Conservation (phyloP, 2,113 vertebrate genomes). For the Morone chrysops region DNA sequence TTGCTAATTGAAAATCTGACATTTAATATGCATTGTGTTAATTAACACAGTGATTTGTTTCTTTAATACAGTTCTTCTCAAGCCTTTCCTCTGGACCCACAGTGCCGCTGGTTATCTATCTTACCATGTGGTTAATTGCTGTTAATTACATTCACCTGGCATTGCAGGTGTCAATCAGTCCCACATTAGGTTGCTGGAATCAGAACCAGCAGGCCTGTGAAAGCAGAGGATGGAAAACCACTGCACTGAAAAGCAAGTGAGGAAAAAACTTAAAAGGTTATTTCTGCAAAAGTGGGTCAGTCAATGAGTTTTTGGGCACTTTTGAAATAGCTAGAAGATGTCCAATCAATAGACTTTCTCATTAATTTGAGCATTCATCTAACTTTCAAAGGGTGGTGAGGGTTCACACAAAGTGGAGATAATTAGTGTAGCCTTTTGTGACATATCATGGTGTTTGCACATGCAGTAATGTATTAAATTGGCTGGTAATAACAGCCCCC, state of each 20-base stretch:
- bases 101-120: conserved; percentile 32
- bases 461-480: conserved; percentile 49
- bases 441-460: conserved; percentile 58
- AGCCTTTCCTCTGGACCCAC: conserved; percentile 14
- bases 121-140: conserved; percentile 45
- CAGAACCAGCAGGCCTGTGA: conserved; percentile 9
- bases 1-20: conserved; percentile 48
- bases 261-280: conserved; percentile 2
- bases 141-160: conserved; percentile 50
- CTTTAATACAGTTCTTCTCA: conserved; percentile 20
- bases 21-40: conserved; percentile 48
- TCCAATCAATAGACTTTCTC: conserved; percentile 37
- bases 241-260: not conserved
- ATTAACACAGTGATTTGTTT: conserved; percentile 52
- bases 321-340: conserved; percentile 36
- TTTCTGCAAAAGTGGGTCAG: conserved; percentile 23
- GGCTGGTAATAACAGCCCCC: conserved; percentile 40
- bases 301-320: conserved; percentile 27
- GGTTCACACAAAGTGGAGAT: conserved; percentile 44
- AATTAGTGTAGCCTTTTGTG: conserved; percentile 52
- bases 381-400: conserved; percentile 38
- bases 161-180: conserved; percentile 35
- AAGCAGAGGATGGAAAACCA: not conserved
- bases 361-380: conserved; percentile 43
- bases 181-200: conserved; percentile 17